Conservation (phyloP, 2,888 invertebrate species). For the Caenorhabditis doughertyi region DNA sequence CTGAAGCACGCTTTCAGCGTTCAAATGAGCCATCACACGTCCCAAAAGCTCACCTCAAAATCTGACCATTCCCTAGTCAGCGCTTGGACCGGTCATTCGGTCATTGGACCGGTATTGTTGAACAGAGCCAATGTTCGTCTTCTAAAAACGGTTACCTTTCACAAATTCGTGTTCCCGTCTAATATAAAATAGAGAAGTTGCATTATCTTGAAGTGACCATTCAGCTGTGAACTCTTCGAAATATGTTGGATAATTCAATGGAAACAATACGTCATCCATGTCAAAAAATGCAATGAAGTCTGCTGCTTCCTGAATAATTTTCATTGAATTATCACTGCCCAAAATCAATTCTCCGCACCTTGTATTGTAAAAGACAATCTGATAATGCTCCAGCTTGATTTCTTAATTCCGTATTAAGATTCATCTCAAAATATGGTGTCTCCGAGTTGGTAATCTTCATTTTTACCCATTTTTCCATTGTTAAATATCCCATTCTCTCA, state of each 20-base stretch:
- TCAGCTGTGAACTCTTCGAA: conserved; percentile 64
- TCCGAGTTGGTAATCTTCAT: neutral
- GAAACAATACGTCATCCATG: conserved; percentile 66
- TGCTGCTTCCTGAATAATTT: conserved; percentile 51
- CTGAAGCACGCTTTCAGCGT: no score
- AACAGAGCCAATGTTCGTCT: no score
- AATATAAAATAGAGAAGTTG: no score
- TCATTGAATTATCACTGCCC: neutral
- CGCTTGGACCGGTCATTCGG: no score
- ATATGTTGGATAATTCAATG: conserved; percentile 46
- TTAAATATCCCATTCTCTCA: neutral
- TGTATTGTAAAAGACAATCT: neutral
- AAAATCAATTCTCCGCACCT: neutral
- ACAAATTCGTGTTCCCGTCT: no score
- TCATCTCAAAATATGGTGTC: neutral
- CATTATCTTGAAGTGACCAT: no score
- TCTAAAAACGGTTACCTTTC: no score
- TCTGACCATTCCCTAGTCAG: no score
- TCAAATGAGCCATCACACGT: no score
- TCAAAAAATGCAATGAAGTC: conserved; percentile 64
- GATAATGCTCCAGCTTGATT: neutral
- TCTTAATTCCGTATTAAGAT: neutral
- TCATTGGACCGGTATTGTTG: no score
- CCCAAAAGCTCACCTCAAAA: no score
- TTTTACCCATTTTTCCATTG: neutral